Conservation (phyloP, 2,797 vertebrate genomes). For the Eulemur mongoz region DNA sequence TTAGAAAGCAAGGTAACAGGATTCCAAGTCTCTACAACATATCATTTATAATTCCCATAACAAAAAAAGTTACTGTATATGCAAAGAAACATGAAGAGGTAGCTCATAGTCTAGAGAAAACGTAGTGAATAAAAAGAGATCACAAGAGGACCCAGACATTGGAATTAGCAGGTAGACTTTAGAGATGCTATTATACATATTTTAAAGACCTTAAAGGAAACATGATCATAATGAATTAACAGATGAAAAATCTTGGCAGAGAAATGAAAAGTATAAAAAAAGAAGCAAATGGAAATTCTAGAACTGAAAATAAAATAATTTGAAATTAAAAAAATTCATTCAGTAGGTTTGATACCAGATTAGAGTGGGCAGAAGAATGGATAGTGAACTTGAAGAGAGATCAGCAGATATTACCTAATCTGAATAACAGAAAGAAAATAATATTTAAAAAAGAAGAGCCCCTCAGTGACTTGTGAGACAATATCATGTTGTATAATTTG, state of each 20-base stretch:
- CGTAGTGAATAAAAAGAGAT: neutral
- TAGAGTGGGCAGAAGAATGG: neutral
- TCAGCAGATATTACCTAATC: neutral
- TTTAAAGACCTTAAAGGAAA: neutral
- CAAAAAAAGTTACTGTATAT: neutral
- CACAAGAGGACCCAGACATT: neutral
- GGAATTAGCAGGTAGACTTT: neutral
- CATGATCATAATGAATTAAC: slow-evolving; percentile 8
- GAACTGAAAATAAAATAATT: slow-evolving; percentile 7
- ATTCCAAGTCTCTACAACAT: neutral
- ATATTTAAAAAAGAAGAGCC: neutral
- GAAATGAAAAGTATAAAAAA: slow-evolving; percentile 23
- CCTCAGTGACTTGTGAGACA: neutral
- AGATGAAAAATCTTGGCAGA: slow-evolving; percentile 2
- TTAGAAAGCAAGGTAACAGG: neutral
- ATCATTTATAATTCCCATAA: neutral
- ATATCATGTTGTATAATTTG: neutral
- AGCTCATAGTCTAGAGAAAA: neutral
- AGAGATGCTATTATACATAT: neutral
- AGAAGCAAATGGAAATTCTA: neutral
- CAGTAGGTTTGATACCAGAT: neutral
- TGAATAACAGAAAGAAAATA: slow-evolving; percentile 1
- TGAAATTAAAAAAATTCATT: neutral
- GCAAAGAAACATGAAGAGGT: neutral
- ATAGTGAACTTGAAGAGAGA: neutral